phyloP scores from a whole-genome alignment of 2,888 invertebrate genomes.

The Eilema caniola region DNA sequence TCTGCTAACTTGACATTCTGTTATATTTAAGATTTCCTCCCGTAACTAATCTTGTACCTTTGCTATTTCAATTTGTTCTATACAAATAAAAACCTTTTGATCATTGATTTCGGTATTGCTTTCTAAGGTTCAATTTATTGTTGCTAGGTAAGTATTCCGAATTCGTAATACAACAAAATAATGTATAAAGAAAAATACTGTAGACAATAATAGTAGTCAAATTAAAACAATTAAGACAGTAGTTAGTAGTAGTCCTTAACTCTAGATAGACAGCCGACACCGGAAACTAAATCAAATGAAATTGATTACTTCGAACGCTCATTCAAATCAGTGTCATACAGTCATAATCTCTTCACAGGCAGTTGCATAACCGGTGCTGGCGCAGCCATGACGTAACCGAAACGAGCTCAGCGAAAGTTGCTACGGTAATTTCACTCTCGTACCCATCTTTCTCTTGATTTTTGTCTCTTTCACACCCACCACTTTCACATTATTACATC shows the following conservation, averaged over 20 bases:
- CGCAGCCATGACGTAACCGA: constrained; percentile 79
- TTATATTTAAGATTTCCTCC: constrained; percentile 33
- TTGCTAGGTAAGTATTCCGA: no score
- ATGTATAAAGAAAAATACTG: no score
- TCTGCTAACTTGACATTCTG: constrained; percentile 54
- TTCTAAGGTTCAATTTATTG: no score
- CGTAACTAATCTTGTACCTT: constrained; percentile 6
- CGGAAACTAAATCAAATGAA: constrained; percentile 71
- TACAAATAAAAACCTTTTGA: no score
- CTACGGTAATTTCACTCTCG: constrained; percentile 82
- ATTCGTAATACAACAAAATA: no score
- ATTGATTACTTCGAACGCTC: constrained; percentile 77
- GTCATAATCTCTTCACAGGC: constrained; percentile 75
- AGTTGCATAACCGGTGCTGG: constrained; percentile 72
- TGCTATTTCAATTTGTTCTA: not conserved
- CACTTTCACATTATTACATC: constrained; percentile 49
- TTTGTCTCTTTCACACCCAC: constrained; percentile 63
- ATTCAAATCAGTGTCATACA: constrained; percentile 83
- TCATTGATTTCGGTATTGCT: not conserved
- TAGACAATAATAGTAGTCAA: not conserved
- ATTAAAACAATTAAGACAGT: constrained; percentile 38
- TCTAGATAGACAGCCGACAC: constrained; percentile 45
- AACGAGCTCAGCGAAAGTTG: constrained; percentile 85
- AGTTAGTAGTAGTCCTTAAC: constrained; percentile 36
- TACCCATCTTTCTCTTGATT: constrained; percentile 74